These are phyloP conservation scores for Octomys mimax DNA, from an alignment of 2,797 vertebrate genomes.

Conservation along the genomic window DNA sequence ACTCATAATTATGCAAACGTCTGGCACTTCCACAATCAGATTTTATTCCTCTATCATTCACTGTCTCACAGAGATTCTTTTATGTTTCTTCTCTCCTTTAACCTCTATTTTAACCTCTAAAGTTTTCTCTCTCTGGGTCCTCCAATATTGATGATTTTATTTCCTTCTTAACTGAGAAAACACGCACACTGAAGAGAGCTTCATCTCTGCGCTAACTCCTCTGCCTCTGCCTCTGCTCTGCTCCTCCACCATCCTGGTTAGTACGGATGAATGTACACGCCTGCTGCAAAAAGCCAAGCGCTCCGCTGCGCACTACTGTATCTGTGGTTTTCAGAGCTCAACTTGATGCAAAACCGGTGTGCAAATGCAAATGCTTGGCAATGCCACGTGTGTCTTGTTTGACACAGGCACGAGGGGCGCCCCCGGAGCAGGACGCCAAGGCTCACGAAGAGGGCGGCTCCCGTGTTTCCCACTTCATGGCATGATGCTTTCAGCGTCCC, in stretches of 20 bases:
- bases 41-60: background rate
- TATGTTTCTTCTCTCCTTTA: background rate
- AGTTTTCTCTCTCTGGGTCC: background rate
- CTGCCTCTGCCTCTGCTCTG: too few species aligned
- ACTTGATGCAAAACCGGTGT: background rate
- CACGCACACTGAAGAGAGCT: background rate
- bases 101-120: background rate
- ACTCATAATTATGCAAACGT: fast-evolving
- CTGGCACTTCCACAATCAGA: too few species aligned
- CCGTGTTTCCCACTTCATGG: background rate
- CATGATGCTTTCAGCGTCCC: fast-evolving
- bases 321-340: background rate
- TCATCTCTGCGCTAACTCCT: background rate
- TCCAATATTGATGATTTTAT: background rate
- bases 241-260: background rate
- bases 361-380: background rate
- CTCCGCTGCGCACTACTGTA: background rate
- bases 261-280: too few species aligned
- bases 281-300: background rate
- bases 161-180: background rate
- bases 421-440: background rate
- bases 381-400: background rate
- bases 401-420: background rate
- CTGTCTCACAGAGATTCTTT: background rate
- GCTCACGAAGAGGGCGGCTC: background rate